Base-by-base conservation (phyloP, 2,113 vertebrate genomes). In the Suncus etruscus region DNA sequence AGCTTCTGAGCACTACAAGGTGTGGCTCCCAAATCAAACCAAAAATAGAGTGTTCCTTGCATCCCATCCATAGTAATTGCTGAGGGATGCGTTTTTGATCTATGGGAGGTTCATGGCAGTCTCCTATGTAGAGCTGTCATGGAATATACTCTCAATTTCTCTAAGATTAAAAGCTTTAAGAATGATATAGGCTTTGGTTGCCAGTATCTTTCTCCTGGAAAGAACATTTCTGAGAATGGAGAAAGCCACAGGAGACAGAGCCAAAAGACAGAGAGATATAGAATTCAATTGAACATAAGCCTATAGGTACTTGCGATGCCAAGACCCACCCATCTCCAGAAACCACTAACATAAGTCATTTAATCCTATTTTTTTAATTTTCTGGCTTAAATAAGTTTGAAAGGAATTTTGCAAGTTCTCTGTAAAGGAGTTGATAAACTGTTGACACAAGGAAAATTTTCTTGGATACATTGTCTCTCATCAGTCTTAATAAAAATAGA, bases 141-240 rank as follows among this genome's bases (percentile, higher is more conserved):
- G 11, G 50, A 92, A 54, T 31, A 75, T 29, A 73, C 50, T 32
- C 72, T 76, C 27, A 20, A 29, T 72, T 84, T 93, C 50, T 90
- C 32, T 79, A 78, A 83, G 70, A 87, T 81, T 68, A 95, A 87
- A 51, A 75, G 50, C n/a, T 87, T 86, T 39, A 48, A 63, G 25
- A 74, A 29, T 81, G 81, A 22, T n/a, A 14, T 70, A 63, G 86
- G 22, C 18, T 54, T 91, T 85, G 66, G 47, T n/a, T 80, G 58
- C 54, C 75, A 91, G 29, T 61, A n/a, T 91, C 31, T 73, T 88
- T 75, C 74, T 91, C 31, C 83, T 29, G 51, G 45, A 94, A 58
- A 84, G 69, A 87, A 81, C n/a, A 25, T 89, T 72, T 29, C 63
- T 63, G 48, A 74, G 54, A 77, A 83, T 27, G 29, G 86, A 85